A percentile compares a stretch with the other conserved stretches of the same genome.
Evolutionary conservation across 2,888 invertebrate species (phyloP).

Genomic region (Phasia obesa): DNA sequence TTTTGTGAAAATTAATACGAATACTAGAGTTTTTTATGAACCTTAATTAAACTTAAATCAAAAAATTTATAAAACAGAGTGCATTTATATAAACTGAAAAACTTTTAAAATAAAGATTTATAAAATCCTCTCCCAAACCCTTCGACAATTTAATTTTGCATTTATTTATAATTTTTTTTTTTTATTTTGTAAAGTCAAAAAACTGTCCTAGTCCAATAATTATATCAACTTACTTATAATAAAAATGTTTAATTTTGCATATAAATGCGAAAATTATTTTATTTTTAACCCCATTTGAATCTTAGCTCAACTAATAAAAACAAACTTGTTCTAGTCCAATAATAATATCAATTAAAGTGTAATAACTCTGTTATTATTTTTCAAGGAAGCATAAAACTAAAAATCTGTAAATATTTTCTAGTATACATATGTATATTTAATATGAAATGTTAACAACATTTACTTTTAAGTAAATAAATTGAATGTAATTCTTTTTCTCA

Average conservation of each 20-base stretch:
- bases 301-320: background rate
- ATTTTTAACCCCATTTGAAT: background rate
- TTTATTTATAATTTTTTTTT: background rate
- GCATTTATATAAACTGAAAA: constrained; percentile 50
- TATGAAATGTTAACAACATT: constrained; percentile 64
- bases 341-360: constrained; percentile 29
- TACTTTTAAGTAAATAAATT: constrained; percentile 63
- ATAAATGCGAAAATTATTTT: constrained; percentile 3
- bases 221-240: too few species aligned
- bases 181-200: background rate
- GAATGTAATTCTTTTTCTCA: constrained; percentile 70
- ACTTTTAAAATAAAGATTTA: background rate
- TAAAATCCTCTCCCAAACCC: background rate
- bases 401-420: constrained; percentile 62
- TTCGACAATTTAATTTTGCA: background rate
- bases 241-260: constrained; percentile 32
- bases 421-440: constrained; percentile 30
- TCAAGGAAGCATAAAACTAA: constrained; percentile 4
- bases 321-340: background rate
- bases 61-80: constrained; percentile 47
- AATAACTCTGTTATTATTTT: constrained; percentile 21
- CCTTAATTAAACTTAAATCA: constrained; percentile 14
- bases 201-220: too few species aligned
- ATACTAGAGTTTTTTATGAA: constrained; percentile 45
- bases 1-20: constrained; percentile 45